Evolutionary conservation across 2,113 vertebrate genomes (phyloP).

Genomic region (Agapornis roseicollis): DNA sequence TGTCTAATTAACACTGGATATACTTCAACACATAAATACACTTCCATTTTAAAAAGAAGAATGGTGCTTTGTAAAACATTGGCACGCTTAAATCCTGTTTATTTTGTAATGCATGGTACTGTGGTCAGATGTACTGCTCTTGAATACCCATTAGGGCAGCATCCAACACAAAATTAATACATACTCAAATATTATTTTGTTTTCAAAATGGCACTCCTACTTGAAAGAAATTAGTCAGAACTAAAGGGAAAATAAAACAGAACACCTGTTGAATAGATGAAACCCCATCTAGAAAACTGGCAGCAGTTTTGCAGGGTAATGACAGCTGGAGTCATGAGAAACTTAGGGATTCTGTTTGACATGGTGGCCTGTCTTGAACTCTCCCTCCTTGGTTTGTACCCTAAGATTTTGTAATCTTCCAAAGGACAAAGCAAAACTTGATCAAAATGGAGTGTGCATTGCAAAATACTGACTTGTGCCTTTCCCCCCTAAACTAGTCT

Average conservation of each 20-base stretch:
- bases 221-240: not conserved
- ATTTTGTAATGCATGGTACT: not conserved
- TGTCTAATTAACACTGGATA: not conserved
- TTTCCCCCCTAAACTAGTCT: not conserved
- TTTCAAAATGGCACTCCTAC: not conserved
- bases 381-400: not conserved
- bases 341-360: not conserved
- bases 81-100: not conserved
- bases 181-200: not conserved
- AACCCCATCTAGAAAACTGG: not conserved
- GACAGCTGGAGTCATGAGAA: not conserved
- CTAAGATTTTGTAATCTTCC: not conserved
- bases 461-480: not conserved
- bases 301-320: not conserved
- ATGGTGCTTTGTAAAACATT: not conserved
- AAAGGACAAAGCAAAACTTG: not conserved
- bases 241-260: not conserved
- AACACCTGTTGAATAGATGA: not conserved
- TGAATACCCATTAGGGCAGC: not conserved
- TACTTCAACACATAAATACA: not conserved
- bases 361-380: not conserved
- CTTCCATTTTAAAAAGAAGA: not conserved
- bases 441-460: not conserved
- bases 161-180: not conserved
- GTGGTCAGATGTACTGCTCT: not conserved